Base-by-base conservation (phyloP, 2,797 vertebrate genomes). In the Epinephelus malabaricus region DNA sequence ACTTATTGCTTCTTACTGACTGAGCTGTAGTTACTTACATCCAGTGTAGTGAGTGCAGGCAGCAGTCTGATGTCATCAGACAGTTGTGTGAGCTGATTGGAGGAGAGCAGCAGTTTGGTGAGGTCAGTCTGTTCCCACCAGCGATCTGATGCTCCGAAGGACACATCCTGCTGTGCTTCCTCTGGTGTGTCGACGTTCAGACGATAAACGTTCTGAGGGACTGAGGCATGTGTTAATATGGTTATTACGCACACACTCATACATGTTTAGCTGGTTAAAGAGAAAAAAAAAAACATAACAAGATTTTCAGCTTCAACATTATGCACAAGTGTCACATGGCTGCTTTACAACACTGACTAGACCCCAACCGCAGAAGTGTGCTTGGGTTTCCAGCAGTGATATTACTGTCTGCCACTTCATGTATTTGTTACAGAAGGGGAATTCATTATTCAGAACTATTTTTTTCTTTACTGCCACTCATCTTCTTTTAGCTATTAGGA, bases 91-190 rank as follows among this genome's bases (percentile, higher is more conserved):
- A 99, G 95, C 62, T 97, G 96, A 92, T 99, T 99, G 59, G 97
- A 99, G 19, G 98, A 96, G 7, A 99, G 92, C 45, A 98, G 94
- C 30, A 99, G 94, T 86, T 98, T 99, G 79, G 95, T 97, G 65
- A 99, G 96, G 59, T 99, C 98, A 0, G 95, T 97, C 88, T 99
- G 98, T 38, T 99, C 98, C 98, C 98, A 99, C 98, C 98, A 99
- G 53, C 97, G 94, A 21, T 99, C 97, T 0, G 93, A 91, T 0
- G 91, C 91, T 46, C 92, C 92, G 0, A 99, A 99, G 1, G 96
- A 96, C 10, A 97, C 72, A 50, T 96, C 95, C 68, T 96, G 95
- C 51, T 94, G 86, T 0, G 96, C 96, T 34, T 98, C 98, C 69
- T 97, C 96, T 0, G 97, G 97, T 0, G 96, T 81, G 89, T 99